These are phyloP conservation scores for Parazoanthus darwini DNA, from an alignment of 92 coral and sea anemone genomes.

Conservation along the genomic window DNA sequence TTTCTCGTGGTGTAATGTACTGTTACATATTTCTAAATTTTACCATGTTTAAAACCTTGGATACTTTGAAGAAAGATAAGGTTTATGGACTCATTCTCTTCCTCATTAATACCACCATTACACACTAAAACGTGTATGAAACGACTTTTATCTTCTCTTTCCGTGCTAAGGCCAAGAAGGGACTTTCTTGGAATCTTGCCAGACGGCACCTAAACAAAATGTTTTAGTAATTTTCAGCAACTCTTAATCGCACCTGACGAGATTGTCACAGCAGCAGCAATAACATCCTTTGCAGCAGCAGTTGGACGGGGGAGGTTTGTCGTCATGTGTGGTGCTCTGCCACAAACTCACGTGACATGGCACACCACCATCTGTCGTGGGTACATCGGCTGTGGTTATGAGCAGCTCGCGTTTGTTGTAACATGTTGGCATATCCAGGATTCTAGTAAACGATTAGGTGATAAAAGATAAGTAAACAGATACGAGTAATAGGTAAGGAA, in stretches of 20 bases:
- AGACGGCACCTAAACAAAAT: neutral
- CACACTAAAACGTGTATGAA: neutral
- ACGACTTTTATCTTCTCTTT: neutral
- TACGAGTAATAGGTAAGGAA: neutral
- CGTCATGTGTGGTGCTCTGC: constrained; percentile 20
- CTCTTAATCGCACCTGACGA: constrained; percentile 1
- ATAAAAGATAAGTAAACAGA: neutral
- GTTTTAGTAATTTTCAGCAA: neutral
- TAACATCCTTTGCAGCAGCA: constrained; percentile 8
- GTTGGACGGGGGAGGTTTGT: constrained; percentile 20
- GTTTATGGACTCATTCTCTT: too few species aligned
- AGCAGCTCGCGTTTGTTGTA: constrained; percentile 39
- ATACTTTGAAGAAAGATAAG: too few species aligned
- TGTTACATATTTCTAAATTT: too few species aligned
- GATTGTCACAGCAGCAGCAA: constrained; percentile 31
- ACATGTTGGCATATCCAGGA: constrained; percentile 39
- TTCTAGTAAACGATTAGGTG: neutral
- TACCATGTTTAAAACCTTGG: too few species aligned
- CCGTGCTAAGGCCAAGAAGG: neutral
- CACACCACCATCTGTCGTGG: neutral
- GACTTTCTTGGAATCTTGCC: neutral
- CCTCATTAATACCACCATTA: neutral
- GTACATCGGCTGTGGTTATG: neutral
- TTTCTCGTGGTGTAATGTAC: neutral
- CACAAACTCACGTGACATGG: constrained; percentile 31